Conservation (phyloP, 92 coral and sea anemone genomes). For the Porites evermanni region DNA sequence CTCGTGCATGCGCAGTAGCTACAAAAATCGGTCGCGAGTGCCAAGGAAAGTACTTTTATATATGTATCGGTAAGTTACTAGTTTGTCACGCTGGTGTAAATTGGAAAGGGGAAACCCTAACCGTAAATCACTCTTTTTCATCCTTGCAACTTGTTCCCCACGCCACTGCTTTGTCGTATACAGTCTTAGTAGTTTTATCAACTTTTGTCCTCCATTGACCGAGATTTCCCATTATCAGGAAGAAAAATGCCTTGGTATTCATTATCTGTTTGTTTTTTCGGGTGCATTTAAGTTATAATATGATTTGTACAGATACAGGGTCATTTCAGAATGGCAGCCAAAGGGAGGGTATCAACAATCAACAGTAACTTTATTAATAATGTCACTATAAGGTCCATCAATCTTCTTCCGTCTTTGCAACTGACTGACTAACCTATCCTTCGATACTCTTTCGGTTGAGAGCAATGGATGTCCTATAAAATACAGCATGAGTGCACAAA, state of each 20-base stretch:
- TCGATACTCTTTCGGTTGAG: constrained; percentile 10
- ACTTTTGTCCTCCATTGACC: too few relatives aligned
- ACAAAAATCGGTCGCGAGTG: neutral
- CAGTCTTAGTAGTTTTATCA: too few relatives aligned
- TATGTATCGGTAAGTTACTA: neutral
- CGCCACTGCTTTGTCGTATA: too few relatives aligned
- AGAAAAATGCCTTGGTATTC: too few relatives aligned
- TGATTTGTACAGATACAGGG: too few relatives aligned
- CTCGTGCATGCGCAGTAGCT: too few relatives aligned
- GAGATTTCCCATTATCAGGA: too few relatives aligned
- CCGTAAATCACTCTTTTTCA: neutral
- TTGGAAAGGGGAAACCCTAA: constrained; percentile 4
- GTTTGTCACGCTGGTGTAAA: neutral
- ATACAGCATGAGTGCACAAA: constrained; percentile 9
- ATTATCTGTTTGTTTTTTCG: too few relatives aligned
- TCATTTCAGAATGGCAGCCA: neutral
- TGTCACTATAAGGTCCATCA: constrained; percentile 11
- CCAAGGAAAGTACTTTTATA: neutral
- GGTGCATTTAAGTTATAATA: too few relatives aligned
- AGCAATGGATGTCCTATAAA: constrained; percentile 18
- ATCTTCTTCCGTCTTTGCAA: constrained; percentile 15
- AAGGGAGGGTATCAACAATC: constrained; percentile 2
- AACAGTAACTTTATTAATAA: constrained; percentile 7
- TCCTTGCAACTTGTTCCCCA: neutral
- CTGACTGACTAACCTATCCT: constrained; percentile 13